Evolutionary conservation across 2,113 vertebrate genomes (phyloP).

Genomic region (Myotis lucifugus): DNA sequence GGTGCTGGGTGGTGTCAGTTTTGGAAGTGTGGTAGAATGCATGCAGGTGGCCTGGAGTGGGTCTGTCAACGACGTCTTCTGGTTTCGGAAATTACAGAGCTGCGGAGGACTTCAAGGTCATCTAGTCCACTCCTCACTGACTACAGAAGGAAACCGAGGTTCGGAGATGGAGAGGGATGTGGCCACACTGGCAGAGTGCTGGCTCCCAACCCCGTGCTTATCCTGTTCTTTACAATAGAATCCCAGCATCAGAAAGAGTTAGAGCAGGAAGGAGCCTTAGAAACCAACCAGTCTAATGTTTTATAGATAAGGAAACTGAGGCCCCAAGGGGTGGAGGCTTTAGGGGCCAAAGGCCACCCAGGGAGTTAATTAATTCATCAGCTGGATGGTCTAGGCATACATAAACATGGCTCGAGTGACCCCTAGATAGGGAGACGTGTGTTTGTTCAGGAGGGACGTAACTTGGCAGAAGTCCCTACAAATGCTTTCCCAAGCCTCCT

Average conservation of each 20-base stretch:
- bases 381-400: not conserved
- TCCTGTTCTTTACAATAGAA: not conserved
- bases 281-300: not conserved
- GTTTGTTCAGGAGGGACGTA: constrained; percentile 70
- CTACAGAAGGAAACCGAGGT: not conserved
- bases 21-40: not conserved
- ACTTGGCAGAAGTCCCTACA: constrained; percentile 57
- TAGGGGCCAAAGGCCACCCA: constrained; percentile 60
- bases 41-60: not conserved
- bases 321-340: not conserved
- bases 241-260: not conserved
- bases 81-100: not conserved
- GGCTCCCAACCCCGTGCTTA: not conserved
- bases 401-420: constrained; percentile 61
- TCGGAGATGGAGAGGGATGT: not conserved
- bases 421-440: constrained; percentile 36
- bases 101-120: not conserved
- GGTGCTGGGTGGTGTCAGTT: too few species aligned
- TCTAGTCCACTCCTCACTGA: not conserved
- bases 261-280: not conserved
- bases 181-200: not conserved
- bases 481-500: constrained; percentile 41
- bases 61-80: not conserved
- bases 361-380: constrained; percentile 67
- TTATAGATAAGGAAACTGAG: constrained; percentile 37